Evolutionary conservation across 37 sponge, comb jelly and placozoan genomes (phyloP).

Genomic region (Diacarnus erythraeanus): DNA sequence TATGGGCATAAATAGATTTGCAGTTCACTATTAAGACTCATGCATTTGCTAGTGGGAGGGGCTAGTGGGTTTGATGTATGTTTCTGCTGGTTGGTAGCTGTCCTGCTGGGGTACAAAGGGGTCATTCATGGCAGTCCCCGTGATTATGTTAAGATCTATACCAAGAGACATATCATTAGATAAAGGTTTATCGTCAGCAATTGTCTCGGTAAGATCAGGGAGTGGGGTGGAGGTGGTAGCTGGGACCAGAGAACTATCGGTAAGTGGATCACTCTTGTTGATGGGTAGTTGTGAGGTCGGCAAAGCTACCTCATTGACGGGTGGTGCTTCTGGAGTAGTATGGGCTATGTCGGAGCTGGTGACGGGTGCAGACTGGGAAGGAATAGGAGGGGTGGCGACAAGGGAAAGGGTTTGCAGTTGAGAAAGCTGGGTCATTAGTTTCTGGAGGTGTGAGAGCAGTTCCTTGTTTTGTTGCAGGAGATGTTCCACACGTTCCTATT

Average conservation of each 20-base stretch:
- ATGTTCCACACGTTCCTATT: constrained; percentile 73
- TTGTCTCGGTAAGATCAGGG: not conserved
- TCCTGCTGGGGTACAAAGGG: not conserved
- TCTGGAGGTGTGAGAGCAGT: constrained; percentile 75
- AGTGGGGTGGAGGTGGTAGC: not conserved
- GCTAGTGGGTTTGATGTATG: no score
- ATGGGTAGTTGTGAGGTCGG: not conserved
- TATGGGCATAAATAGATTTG: no score
- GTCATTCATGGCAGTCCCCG: not conserved
- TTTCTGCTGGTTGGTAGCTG: not conserved
- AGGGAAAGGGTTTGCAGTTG: constrained; percentile 43
- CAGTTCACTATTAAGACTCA: no score
- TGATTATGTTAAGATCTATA: not conserved
- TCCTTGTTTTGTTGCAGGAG: constrained; percentile 84
- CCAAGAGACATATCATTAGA: not conserved
- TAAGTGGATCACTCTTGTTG: not conserved
- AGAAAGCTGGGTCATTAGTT: constrained; percentile 68
- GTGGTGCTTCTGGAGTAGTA: not conserved
- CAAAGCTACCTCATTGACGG: not conserved
- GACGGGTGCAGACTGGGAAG: not conserved
- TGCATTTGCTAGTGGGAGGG: no score
- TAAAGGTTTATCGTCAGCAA: not conserved
- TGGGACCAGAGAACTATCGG: not conserved
- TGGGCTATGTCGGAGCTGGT: not conserved
- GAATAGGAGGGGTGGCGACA: not conserved